A percentile compares a stretch with the other conserved stretches of the same genome.
Conservation (phyloP, 2,113 vertebrate species). For the Neolamprologus caudopunctatus region DNA sequence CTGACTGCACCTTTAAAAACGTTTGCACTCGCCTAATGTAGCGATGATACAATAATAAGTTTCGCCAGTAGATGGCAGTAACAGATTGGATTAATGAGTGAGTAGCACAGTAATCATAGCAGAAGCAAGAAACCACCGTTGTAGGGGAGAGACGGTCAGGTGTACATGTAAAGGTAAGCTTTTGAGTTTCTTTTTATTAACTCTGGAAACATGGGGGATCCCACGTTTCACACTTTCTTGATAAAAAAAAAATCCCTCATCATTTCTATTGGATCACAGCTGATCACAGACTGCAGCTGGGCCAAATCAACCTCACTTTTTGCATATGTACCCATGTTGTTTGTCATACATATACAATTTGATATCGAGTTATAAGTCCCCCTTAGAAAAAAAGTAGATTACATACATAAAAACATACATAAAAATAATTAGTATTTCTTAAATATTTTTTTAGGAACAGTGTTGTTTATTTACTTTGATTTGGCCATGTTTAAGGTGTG, state of each 20-base stretch:
- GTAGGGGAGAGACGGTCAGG: background rate
- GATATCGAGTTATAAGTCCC: background rate
- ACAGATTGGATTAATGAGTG: background rate
- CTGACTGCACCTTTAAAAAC: background rate
- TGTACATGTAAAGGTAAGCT: background rate
- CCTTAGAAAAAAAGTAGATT: background rate
- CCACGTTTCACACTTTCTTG: rapidly evolving
- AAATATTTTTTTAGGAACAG: background rate
- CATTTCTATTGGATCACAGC: background rate
- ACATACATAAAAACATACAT: background rate
- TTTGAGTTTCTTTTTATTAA: background rate
- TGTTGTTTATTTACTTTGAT: background rate
- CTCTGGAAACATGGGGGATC: background rate
- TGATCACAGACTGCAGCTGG: background rate
- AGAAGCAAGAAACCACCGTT: background rate
- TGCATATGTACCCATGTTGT: background rate
- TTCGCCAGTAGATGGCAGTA: rapidly evolving
- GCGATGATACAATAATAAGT: rapidly evolving
- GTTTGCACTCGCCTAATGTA: rapidly evolving
- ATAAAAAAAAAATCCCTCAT: background rate
- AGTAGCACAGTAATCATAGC: background rate
- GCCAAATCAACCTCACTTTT: background rate
- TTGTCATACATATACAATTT: background rate
- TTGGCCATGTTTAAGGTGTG: background rate
- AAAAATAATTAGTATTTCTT: background rate